Base-by-base conservation (phyloP, 2,113 vertebrate species). In the Colistium nudipinnis region DNA sequence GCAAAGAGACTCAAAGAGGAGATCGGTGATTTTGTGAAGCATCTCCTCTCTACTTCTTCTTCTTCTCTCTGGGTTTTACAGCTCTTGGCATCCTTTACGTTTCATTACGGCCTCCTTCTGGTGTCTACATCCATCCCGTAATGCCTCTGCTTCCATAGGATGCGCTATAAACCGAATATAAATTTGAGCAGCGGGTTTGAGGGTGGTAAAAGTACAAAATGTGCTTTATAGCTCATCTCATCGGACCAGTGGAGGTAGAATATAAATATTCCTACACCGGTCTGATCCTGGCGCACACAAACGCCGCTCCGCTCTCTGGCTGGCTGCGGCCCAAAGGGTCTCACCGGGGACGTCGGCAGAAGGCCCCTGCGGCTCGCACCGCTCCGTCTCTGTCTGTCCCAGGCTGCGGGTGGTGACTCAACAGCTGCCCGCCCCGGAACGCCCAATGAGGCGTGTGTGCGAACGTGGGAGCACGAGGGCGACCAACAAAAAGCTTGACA, bases 391-490 rank as follows among this genome's bases (percentile, higher is more conserved):
- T 54, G 68, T 83, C 74, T 72, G 30, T 78, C 53, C 68, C 53
- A 78, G 24, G 59, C 84, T 72, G 67, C 72, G 57, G 74, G 87
- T 62, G 70, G 52, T 61, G 4, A 47, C 54, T 71, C 60, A 75
- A 79, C 81, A 87, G 80, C 76, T 85, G 87, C 70, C 81, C 75
- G 80, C 80, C 75, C 79, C 82, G n/a, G 83, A 84, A 77, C 80
- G 22, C 48, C 43, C 54, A 76, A 80, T 80, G 67, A 80, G 62
- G 74, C 74, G 45, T 76, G 74, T 67, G 82, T 35, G 38, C n/a
- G n/a, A n/a, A n/a, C n/a, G n/a, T n/a, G n/a, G n/a, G n/a, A n/a
- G n/a, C n/a, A n/a, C n/a, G n/a, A n/a, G n/a, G n/a, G n/a, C n/a
- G n/a, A n/a, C n/a, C n/a, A 71, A 66, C 52, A 54, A 17, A 25